Base-by-base conservation (phyloP, 1,140 invertebrate species). In the Drosophila parvula region DNA sequence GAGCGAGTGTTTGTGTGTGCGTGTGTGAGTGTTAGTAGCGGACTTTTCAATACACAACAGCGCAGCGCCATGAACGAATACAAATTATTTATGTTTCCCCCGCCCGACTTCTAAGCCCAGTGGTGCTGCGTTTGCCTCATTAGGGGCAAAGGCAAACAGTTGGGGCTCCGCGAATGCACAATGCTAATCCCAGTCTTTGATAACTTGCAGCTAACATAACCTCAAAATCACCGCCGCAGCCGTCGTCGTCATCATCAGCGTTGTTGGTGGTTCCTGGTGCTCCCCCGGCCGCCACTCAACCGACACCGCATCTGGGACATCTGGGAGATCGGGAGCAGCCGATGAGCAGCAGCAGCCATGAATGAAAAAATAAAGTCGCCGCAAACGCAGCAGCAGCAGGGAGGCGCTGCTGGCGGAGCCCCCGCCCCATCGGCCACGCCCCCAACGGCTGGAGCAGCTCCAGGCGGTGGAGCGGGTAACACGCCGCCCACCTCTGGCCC, bases 281-380 rank as follows among this genome's bases (percentile, higher is more conserved):
- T 83, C 79, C 71, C 71, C 65, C 75, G 78, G 69, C 51, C 70
- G 62, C 59, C 41, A 67, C 76, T 56, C 53, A 56, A 80, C 51
- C 67, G 44, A 60, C 58, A 74, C 62, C 67, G 27, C 65, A 65
- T 63, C 64, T 34, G 64, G 44, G 44, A 60, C 18, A 60, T 59
- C 55, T 64, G 55, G 50, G 38, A 58, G 51, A 61, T 47, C 56
- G 38, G 34, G 57, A 75, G 67, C 79, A 64, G 59, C 74, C 45
- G 44, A 59, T 44, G 57, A 77, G 32, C 47, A 55, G 34, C 51
- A 76, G 65, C 51, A 76, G 65, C 69, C 53, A 91, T 91, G 90
- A 91, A 91, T 90, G 90, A 91, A 34, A 91, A 91, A 90, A 91
- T 91, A 59, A 91, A 91, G 75, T 91, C 90, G 64, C 90, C 90